Percentiles rank a stretch among this genome's conserved stretches.
Evolutionary conservation across 2,888 invertebrate species (phyloP).

Genomic region (Tipula lateralis): DNA sequence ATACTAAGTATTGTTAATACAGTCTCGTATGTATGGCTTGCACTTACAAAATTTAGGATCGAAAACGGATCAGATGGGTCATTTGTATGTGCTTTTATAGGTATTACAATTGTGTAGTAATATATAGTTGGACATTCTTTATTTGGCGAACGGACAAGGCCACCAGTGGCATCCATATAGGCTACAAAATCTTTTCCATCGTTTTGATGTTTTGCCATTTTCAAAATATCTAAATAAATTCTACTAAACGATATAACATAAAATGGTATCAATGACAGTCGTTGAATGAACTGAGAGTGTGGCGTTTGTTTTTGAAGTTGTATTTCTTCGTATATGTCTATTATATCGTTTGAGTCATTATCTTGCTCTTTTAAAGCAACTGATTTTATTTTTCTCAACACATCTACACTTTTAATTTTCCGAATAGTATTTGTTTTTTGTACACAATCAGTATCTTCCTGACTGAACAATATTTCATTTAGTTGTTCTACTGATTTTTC

Average conservation of each 20-base stretch:
- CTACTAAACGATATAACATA: too few relatives aligned
- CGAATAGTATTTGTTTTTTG: background rate
- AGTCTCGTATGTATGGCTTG: too few relatives aligned
- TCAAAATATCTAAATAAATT: too few relatives aligned
- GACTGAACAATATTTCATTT: background rate
- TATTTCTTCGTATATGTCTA: background rate
- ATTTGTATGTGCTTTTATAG: too few relatives aligned
- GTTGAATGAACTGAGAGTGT: too few relatives aligned
- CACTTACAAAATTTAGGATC: too few relatives aligned
- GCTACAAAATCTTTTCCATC: too few relatives aligned
- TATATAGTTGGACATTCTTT: background rate
- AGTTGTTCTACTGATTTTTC: background rate
- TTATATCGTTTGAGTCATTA: background rate
- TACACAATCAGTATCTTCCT: background rate
- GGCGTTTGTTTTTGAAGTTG: background rate
- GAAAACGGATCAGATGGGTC: too few relatives aligned
- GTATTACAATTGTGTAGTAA: too few relatives aligned
- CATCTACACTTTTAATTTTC: background rate
- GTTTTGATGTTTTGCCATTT: too few relatives aligned
- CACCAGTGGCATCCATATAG: background rate
- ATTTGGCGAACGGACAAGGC: background rate
- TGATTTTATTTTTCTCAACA: background rate
- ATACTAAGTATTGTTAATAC: too few relatives aligned
- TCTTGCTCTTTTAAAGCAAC: background rate
- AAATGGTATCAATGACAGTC: too few relatives aligned